Evolutionary conservation across 2,888 invertebrate genomes (phyloP).

Genomic region (Caenorhabditis wallacei): DNA sequence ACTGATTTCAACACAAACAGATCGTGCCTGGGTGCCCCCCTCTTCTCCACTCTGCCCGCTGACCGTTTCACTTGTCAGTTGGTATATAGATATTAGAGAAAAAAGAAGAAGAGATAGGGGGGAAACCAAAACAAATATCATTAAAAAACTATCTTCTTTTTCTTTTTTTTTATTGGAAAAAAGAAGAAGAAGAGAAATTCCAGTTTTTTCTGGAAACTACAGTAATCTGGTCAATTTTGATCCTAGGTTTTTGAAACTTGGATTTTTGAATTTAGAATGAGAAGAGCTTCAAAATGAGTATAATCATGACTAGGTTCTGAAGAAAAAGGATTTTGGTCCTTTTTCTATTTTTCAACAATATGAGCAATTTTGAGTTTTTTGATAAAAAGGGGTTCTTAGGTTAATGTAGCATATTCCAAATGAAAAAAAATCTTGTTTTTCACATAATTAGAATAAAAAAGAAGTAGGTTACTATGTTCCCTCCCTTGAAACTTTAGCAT

Average conservation of each 20-base stretch:
- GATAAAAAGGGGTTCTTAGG: no score
- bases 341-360: no score
- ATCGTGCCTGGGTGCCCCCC: not conserved
- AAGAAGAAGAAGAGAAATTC: not conserved
- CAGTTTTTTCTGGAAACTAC: not conserved
- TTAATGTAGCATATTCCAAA: no score
- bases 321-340: no score
- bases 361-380: no score
- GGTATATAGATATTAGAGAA: not conserved
- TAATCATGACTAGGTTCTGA: not conserved
- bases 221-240: no score
- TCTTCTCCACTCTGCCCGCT: not conserved
- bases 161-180: not conserved
- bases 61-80: slow-evolving; percentile 36
- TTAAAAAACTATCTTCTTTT: slow-evolving; percentile 3
- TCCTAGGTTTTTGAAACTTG: not conserved
- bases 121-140: slow-evolving; percentile 1
- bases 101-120: not conserved
- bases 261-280: not conserved
- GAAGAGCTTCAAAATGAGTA: not conserved
- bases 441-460: not conserved
- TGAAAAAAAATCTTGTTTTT: not conserved
- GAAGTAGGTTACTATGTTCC: slow-evolving; percentile 35
- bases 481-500: not conserved
- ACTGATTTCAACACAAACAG: not conserved